Base-by-base conservation (phyloP, 2,888 invertebrate species). In the Marronus borbonicus region DNA sequence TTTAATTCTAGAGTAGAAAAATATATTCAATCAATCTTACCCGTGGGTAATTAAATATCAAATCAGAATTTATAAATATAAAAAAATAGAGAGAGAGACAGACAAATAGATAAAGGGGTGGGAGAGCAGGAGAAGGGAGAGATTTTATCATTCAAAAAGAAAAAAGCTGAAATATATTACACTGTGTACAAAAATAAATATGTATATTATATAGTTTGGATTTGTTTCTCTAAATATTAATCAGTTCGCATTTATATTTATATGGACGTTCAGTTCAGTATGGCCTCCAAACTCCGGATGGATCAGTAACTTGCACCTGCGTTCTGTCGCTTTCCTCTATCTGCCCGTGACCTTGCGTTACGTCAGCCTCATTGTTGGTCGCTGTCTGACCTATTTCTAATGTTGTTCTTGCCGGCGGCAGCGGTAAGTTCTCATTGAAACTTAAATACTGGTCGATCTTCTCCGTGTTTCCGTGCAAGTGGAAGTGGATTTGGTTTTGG, bases 401-500 rank as follows among this genome's bases (percentile, higher is more conserved):
- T 20, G 72, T 72, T 10, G 72, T 72, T 8, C 79, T 77, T 17
- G 76, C 28, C 14, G 79, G 68, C 20, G 77, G 60, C 49, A 79
- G 66, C 66, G 79, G 36, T 31, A 77, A 52, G 36, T 81, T 81
- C 52, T 86, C 84, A 83, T 91, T 90, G 81, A 90, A 89, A 66
- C 91, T 91, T 80, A 93, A 88, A 82, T 92, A 93, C 85, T 93
- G 93, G 82, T 93, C 93, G 81, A 92, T 83, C 86, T 93, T 93
- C 75, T 93, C 93, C 20, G 91, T 89, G 68, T 83, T 83, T 70
- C 93, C 92, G 87, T 96, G 95, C 39, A 94, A 88, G 84, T 96
- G 96, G 28, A 96, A 91, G 86, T 96, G 96, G 80, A 96, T 95
- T 90, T 96, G 95, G 87, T 95, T 96, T 88, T 96, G 95, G 86